A percentile compares a stretch with the other conserved stretches of the same genome.
Conservation (phyloP, 2,797 vertebrate species). For the Gallirallus australis region DNA sequence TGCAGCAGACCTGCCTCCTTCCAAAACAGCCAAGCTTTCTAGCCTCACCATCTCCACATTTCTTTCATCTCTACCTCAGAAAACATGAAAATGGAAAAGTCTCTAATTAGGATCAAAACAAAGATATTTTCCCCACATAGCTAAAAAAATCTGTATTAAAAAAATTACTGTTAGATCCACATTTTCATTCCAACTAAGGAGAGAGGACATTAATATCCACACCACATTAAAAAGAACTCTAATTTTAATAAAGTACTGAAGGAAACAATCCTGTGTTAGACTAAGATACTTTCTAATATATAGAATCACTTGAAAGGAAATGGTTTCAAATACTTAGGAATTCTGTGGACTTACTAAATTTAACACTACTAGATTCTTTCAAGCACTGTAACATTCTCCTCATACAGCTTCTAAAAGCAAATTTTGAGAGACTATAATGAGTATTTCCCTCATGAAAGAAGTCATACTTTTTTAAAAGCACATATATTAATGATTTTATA, state of each 20-base stretch:
- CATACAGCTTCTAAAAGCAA: slow-evolving; percentile 1
- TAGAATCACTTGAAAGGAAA: not conserved
- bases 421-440: not conserved
- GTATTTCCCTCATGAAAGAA: too few species aligned
- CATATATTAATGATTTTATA: not conserved
- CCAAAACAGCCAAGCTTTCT: not conserved
- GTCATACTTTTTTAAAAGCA: not conserved
- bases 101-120: slow-evolving; percentile 3
- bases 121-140: not conserved
- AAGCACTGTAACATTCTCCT: not conserved
- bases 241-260: not conserved
- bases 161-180: not conserved
- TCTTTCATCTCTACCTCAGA: not conserved
- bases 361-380: not conserved
- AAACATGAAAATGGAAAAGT: not conserved
- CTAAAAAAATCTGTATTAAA: not conserved
- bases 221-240: not conserved
- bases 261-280: not conserved
- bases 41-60: not conserved
- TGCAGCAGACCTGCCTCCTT: not conserved
- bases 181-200: not conserved
- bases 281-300: not conserved
- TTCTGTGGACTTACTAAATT: not conserved
- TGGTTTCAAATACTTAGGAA: not conserved
- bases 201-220: not conserved